A percentile compares a stretch with the other conserved stretches of the same genome.
phyloP scores from a whole-genome alignment of 2,113 vertebrate genomes.

The Aphyosemion australe region DNA sequence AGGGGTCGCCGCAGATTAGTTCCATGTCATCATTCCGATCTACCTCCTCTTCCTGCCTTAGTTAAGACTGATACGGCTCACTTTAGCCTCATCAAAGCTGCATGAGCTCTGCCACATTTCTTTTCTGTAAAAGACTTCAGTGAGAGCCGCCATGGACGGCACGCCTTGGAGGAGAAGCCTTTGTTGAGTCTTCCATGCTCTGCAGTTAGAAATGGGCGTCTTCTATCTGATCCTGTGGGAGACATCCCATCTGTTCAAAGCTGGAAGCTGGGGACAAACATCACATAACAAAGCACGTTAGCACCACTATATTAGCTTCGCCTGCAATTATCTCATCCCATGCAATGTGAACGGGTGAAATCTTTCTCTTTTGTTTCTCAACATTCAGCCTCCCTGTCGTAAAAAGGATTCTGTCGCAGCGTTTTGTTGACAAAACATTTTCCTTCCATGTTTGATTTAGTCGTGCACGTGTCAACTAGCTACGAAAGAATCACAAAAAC shows the following conservation, averaged over 20 bases:
- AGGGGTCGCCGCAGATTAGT: conserved; percentile 16
- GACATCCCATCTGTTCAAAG: conserved; percentile 61
- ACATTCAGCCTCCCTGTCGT: conserved; percentile 28
- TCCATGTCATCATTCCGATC: conserved; percentile 34
- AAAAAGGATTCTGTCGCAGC: conserved; percentile 14
- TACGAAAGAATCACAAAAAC: neutral
- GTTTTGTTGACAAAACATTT: conserved; percentile 1
- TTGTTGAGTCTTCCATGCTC: conserved; percentile 53
- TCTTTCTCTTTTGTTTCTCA: conserved; percentile 46
- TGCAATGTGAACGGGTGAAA: conserved; percentile 67
- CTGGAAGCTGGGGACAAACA: conserved; percentile 49
- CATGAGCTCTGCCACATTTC: conserved; percentile 34
- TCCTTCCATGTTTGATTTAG: neutral
- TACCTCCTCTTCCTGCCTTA: conserved; percentile 24
- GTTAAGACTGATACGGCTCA: conserved; percentile 50
- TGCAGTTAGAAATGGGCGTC: conserved; percentile 47
- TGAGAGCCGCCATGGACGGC: conserved; percentile 38
- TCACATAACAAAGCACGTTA: conserved; percentile 61
- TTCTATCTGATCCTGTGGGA: conserved; percentile 66
- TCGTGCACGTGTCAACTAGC: no score
- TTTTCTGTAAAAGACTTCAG: conserved; percentile 27
- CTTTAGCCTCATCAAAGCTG: conserved; percentile 51
- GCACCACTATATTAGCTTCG: conserved; percentile 58
- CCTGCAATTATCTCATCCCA: conserved; percentile 49
- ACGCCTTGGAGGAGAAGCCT: conserved; percentile 47